Base-by-base conservation (phyloP, 2,888 invertebrate species). In the Sabellastarte sp. region DNA sequence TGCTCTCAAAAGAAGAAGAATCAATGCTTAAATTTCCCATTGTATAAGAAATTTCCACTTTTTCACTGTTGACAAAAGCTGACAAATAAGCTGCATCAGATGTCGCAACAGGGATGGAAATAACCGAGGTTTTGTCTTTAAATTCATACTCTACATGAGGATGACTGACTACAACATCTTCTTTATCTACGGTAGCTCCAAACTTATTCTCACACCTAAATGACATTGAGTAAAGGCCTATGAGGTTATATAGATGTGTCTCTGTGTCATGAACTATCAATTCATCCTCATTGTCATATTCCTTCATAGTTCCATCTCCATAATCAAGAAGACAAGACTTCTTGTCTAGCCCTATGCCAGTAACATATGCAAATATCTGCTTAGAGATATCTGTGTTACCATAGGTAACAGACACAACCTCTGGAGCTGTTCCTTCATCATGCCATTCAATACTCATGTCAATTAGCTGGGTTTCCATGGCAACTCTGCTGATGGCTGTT, bases 141-240 rank as follows among this genome's bases (percentile, higher is more conserved):
- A 50, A 32, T 24, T 59, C 50, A 32, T 26, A 59, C 50, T 59
- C 59, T 3, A 50, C 3, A 3, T 50, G 5, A 3, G 10, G 3
- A 20, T 58, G 28, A 20, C 4, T 24, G 10, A 24, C 57, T 10
- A 57, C 20, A 30, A 24, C 31, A 3, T 5, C 24, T 15, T 57
- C 31, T 10, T 26, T 4, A n/a, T 53, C 31, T 1, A 2, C 2
- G 3, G 57, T 61, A 30, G 51, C 30, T 4, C 79, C 79, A 61
- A 76, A 76, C 2, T 64, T 59, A 63, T 80, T 79, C 3, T 57
- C 57, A 59, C 79, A 79, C 2, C 63, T 63, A 1, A 72, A 70
- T 1, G 59, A 33, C 10, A 72, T 57, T 10, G 67, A 61, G 63
- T 74, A 79, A 10, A 69, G 66, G 3, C 80, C 79, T 29, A 71